Base-by-base conservation (phyloP, 1,140 invertebrate species). In the Oncopodura yosiiana region DNA sequence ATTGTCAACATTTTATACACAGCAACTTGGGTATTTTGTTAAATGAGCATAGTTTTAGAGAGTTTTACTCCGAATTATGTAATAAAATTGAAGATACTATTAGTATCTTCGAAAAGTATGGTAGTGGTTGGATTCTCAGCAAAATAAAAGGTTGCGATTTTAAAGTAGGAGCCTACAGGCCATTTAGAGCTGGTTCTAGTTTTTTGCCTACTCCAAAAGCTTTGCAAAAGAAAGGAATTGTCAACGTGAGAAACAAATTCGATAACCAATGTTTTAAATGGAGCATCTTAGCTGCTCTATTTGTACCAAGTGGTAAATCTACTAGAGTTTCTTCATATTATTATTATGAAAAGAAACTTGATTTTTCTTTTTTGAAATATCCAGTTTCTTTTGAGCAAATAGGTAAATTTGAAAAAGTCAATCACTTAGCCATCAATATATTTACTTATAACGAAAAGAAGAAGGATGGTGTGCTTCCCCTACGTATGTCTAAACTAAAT, bases 241-340 rank as follows among this genome's bases (percentile, higher is more conserved):
- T 51, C 4, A 51, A 51, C 41, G 49, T 51, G 14, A 34, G 21
- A 18, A 51, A 51, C 23, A 38, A 30, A 3, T n/a, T n/a, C 6
- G 49, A 51, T 41, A 27, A 39, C 18, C 2, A 41, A 4, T 51
- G 49, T 29, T 51, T 51, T 41, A 51, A 51, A 24, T 51, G 49
- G 49, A 21, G 19, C 4, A 6, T 39, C 18, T 24, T 51, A 3
- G 9, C 36, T n/a, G 27, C 26, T 23, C 19, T 51, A 23, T 26
- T 39, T 41, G 18, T n/a, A 11, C 3, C 3, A 38, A 26, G 3
- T 41, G 14, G 26, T 14, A 9, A 39, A 37, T 4, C 37, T 11
- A 14, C 14, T 18, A 24, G 37, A 41, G 18, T 51, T 41, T 41
- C 16, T 16, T n/a, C 8, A 16, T 24, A 41, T 16, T n/a, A n/a